Base-by-base conservation (phyloP, 2,113 vertebrate species). In the Cavia aperea region DNA sequence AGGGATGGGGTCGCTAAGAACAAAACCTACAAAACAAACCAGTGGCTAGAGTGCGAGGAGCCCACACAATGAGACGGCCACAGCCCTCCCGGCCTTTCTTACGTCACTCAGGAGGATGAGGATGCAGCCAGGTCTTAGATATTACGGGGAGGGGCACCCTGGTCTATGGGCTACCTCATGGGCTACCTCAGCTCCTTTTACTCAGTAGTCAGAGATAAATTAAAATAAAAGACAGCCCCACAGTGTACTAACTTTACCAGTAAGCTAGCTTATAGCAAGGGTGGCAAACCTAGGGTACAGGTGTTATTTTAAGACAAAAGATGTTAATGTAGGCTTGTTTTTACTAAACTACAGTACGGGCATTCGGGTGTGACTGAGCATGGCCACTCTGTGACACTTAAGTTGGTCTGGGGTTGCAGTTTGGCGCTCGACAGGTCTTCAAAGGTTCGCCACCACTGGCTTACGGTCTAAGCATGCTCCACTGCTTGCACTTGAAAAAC, bases 51-150 rank as follows among this genome's bases (percentile, higher is more conserved):
- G 15, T 9, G 1, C 0, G 0, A 23, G 24, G 70, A 72, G 36
- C 7, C 3, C 63, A 24, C n/a, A 29, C 12, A 56, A 56, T 3
- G 39, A 39, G 39, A 39, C 39, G 39, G 39, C 39, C 14, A 51
- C 49, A 6, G 49, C 49, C 49, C 49, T 51, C 88, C 4, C 0
- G 7, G n/a, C 5, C 79, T 26, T 15, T 26, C 72, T 1, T 3
- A 15, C 1, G 1, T 16, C 13, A 9, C 2, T 3, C 2, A 13
- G 8, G 8, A 13, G 8, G 8, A 0, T 0, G 39, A 29, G 60
- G 78, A 39, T 7, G 18, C 10, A 73, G 1, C 0, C 4, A 36
- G 82, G n/a, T 7, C 72, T 24, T 5, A 39, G 6, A 54, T 36
- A 1, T 0, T 26, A 43, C 2, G 39, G 24, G 1, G 4, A 12